Percentiles rank a stretch among this genome's conserved stretches.
phyloP scores from a whole-genome alignment of 2,113 vertebrate genomes.

The Erpornis zantholeuca region DNA sequence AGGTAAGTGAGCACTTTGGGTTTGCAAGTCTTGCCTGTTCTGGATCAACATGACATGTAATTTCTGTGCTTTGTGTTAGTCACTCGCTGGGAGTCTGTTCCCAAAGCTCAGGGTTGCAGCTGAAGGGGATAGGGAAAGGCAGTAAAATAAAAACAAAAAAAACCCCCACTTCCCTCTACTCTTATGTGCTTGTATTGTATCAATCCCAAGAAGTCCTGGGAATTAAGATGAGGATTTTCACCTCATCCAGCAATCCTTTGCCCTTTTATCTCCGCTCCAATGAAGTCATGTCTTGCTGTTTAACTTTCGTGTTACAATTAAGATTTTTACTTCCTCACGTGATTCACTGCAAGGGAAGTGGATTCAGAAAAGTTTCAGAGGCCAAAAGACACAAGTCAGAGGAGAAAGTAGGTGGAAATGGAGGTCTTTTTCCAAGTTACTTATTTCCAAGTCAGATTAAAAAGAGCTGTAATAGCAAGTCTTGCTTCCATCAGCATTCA shows the following conservation, averaged over 20 bases:
- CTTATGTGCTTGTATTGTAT: conserved; percentile 9
- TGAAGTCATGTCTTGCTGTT: conserved; percentile 64
- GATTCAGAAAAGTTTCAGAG: conserved; percentile 35
- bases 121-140: not conserved
- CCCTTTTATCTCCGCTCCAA: conserved; percentile 56
- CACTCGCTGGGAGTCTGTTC: not conserved
- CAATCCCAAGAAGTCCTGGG: conserved; percentile 5
- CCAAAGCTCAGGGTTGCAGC: not conserved
- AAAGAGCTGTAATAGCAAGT: not conserved
- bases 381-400: conserved; percentile 8
- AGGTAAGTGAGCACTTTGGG: not conserved
- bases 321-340: conserved; percentile 63
- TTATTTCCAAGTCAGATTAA: conserved; percentile 22
- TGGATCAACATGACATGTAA: not conserved
- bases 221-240: conserved; percentile 48
- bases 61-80: not conserved
- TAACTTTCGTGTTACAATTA: conserved; percentile 57
- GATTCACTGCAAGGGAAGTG: conserved; percentile 55
- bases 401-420: not conserved
- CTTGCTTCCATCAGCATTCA: not conserved
- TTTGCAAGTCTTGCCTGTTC: not conserved
- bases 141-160: conserved; percentile 4
- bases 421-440: conserved; percentile 6
- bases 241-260: not conserved
- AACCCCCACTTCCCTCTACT: not conserved